Evolutionary conservation across 2,888 invertebrate genomes (phyloP).

Genomic region (Perdita meconis): DNA sequence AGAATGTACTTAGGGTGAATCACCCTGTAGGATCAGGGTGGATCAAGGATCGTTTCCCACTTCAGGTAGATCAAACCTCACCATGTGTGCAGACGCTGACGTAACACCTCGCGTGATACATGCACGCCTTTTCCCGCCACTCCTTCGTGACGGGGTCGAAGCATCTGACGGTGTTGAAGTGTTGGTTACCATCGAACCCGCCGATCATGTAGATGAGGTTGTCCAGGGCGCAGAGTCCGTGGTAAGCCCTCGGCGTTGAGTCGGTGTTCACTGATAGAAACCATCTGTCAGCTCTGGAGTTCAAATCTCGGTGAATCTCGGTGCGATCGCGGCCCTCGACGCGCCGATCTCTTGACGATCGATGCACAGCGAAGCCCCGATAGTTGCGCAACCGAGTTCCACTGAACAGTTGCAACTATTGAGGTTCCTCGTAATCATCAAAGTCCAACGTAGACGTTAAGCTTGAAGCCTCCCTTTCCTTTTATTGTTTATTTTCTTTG

Average conservation of each 20-base stretch:
- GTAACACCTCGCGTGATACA: conserved; percentile 92
- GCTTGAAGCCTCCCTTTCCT: too few species aligned
- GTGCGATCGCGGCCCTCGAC: conserved; percentile 15
- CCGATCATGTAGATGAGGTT: conserved; percentile 92
- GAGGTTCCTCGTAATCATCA: too few species aligned
- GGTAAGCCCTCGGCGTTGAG: conserved; percentile 90
- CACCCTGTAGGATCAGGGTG: too few species aligned
- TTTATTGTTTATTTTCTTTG: too few species aligned
- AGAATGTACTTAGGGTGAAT: too few species aligned
- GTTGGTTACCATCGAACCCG: conserved; percentile 92
- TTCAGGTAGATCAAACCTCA: conserved; percentile 71
- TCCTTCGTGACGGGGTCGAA: conserved; percentile 91
- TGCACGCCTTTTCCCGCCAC: conserved; percentile 91
- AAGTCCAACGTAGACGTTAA: too few species aligned
- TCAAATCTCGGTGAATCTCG: conserved; percentile 51
- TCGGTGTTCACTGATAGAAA: conserved; percentile 89
- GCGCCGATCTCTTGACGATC: conserved; percentile 21
- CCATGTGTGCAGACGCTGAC: conserved; percentile 90
- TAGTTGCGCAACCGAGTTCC: too few species aligned
- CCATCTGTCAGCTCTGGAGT: conserved; percentile 90
- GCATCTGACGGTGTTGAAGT: conserved; percentile 92
- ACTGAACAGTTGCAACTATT: too few species aligned
- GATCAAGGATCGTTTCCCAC: too few species aligned
- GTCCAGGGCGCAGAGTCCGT: conserved; percentile 90
- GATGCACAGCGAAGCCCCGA: background rate